These are phyloP conservation scores for Ormyrus labotus DNA, from an alignment of 2,888 invertebrate genomes.

Conservation along the genomic window DNA sequence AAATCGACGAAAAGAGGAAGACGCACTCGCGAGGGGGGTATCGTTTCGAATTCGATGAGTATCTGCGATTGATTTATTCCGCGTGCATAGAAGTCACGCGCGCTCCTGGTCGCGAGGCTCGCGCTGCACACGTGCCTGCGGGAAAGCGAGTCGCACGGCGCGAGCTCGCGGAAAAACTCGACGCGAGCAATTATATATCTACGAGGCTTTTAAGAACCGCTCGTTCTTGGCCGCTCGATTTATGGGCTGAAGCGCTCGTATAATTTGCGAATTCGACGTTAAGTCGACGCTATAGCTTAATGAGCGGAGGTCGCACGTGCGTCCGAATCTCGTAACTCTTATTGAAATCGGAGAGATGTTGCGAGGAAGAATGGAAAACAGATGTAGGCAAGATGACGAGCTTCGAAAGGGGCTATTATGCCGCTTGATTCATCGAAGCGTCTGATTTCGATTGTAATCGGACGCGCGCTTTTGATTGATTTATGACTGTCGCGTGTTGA, in stretches of 20 bases:
- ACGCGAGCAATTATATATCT: not conserved
- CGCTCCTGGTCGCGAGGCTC: constrained; percentile 3
- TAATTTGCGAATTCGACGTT: too few relatives aligned
- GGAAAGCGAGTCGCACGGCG: constrained; percentile 18
- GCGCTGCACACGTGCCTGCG: constrained; percentile 22
- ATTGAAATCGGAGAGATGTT: too few relatives aligned
- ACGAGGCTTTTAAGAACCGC: too few relatives aligned
- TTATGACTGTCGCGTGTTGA: constrained; percentile 64
- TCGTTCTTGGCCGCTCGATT: too few relatives aligned
- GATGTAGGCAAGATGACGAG: constrained; percentile 13
- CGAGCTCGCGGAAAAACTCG: constrained; percentile 9
- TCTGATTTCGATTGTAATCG: constrained; percentile 71
- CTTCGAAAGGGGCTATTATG: constrained; percentile 24
- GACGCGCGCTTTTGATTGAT: constrained; percentile 67
- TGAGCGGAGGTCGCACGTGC: too few relatives aligned
- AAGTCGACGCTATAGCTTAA: too few relatives aligned
- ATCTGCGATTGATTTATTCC: constrained; percentile 53
- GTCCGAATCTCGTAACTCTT: too few relatives aligned
- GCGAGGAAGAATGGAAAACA: constrained; percentile 15
- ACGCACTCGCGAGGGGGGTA: not conserved
- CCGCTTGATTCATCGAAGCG: constrained; percentile 48
- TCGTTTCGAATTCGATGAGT: constrained; percentile 28
- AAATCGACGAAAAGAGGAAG: constrained; percentile 7
- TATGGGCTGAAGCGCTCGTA: too few relatives aligned
- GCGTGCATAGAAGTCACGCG: constrained; percentile 42